phyloP scores from a whole-genome alignment of 2,113 vertebrate genomes.

The Periophthalmus modestus region DNA sequence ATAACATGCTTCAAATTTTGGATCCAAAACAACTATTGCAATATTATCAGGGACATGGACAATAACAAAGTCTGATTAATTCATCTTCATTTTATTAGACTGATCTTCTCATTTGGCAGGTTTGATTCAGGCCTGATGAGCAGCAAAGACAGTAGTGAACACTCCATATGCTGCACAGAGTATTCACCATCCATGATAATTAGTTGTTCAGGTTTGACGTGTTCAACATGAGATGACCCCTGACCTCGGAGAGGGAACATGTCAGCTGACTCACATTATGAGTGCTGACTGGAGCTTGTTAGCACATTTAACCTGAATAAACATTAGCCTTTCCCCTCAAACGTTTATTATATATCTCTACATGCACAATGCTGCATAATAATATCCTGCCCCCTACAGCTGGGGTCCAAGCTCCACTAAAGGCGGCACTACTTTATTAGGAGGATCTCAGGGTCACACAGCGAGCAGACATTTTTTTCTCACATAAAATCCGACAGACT shows the following conservation, averaged over 20 bases:
- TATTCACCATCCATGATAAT: no score
- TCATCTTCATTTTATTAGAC: no score
- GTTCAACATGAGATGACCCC: background rate
- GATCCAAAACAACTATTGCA: no score
- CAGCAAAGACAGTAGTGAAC: no score
- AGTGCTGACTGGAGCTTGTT: conserved; percentile 60
- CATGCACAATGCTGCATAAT: conserved; percentile 70
- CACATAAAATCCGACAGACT: conserved; percentile 50
- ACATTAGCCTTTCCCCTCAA: conserved; percentile 56
- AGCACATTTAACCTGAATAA: conserved; percentile 60
- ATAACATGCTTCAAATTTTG: no score
- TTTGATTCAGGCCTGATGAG: no score
- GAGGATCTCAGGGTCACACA: conserved; percentile 58
- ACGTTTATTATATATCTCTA: conserved; percentile 72
- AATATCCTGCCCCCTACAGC: conserved; percentile 63
- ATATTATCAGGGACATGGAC: no score
- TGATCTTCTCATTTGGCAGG: no score
- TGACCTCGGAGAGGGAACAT: background rate
- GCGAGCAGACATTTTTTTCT: conserved; percentile 56
- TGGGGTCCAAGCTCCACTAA: conserved; percentile 52
- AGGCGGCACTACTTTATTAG: conserved; percentile 61
- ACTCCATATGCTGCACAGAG: no score
- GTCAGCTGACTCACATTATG: conserved; percentile 43
- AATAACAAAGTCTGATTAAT: no score
- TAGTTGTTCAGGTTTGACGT: background rate